phyloP scores from a whole-genome alignment of 2,888 invertebrate species.

The Saturnia japonica region DNA sequence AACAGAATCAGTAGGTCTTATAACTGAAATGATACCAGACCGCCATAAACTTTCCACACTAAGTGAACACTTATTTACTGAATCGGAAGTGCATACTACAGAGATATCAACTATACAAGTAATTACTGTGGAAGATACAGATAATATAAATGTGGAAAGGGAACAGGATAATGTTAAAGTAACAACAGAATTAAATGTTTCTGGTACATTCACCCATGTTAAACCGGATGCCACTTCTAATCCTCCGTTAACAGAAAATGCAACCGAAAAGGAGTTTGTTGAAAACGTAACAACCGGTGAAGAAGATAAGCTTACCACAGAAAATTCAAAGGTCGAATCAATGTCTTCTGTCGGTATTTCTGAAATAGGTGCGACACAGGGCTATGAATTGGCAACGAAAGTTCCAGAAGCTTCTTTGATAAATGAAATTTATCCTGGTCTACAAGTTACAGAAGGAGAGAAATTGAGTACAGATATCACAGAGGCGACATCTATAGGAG shows the following conservation, averaged over 20 bases:
- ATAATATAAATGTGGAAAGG: neutral
- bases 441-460: conserved; percentile 20
- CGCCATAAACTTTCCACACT: neutral
- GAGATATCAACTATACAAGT: neutral
- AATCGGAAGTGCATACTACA: neutral
- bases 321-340: conserved; percentile 16
- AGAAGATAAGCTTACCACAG: conserved; percentile 3
- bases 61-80: conserved; percentile 4
- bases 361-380: neutral
- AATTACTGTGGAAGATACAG: neutral
- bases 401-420: neutral
- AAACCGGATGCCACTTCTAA: neutral
- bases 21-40: neutral
- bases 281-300: conserved; percentile 5
- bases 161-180: neutral
- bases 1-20: neutral
- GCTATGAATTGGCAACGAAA: conserved; percentile 22
- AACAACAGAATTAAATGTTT: neutral
- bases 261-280: neutral
- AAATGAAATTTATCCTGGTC: conserved; percentile 16
- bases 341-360: neutral
- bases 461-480: conserved; percentile 22
- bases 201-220: neutral
- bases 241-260: neutral
- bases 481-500: conserved; percentile 13